Conservation (phyloP, 2,113 vertebrate species). For the Pseudonaja textilis region DNA sequence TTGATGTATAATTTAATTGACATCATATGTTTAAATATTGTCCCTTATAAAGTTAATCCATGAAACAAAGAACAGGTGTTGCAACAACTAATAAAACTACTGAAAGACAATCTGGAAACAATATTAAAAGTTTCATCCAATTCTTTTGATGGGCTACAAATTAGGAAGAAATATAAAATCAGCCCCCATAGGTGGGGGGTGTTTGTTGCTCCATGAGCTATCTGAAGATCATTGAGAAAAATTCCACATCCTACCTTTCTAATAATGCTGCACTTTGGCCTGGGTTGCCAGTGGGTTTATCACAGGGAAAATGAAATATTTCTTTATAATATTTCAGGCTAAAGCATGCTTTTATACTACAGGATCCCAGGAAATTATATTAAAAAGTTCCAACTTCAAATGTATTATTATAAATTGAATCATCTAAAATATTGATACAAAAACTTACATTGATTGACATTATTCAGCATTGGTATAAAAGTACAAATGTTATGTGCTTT, state of each 20-base stretch:
- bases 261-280: neutral
- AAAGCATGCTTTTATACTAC: neutral
- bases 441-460: neutral
- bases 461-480: neutral
- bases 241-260: neutral
- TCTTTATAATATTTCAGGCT: neutral
- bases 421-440: neutral
- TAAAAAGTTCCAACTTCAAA: neutral
- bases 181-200: neutral
- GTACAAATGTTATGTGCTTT: neutral
- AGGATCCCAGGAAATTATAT: neutral
- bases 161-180: neutral
- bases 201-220: neutral
- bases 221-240: neutral
- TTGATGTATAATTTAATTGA: slow-evolving; percentile 10
- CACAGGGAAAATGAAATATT: neutral
- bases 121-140: neutral
- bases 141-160: neutral
- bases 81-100: neutral
- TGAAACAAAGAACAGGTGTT: neutral
- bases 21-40: neutral
- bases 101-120: neutral
- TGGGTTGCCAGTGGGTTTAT: neutral
- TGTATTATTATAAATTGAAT: neutral
- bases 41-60: neutral